Base-by-base conservation (phyloP, 2,113 vertebrate genomes). In the Taurulus bubalis region DNA sequence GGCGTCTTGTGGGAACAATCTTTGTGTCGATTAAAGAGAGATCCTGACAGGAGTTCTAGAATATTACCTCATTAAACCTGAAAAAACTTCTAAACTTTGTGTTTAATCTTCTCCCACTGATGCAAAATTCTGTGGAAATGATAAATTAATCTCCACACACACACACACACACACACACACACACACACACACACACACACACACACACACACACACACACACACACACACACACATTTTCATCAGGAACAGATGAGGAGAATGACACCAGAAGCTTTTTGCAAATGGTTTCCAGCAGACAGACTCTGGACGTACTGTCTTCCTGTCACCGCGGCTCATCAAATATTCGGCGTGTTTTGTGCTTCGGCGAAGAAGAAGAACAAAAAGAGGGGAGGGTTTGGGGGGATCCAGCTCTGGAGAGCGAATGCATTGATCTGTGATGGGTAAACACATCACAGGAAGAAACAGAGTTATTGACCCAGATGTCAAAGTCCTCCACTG, bases 321-420 rank as follows among this genome's bases (percentile, higher is more conserved):
- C 42, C 74, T 78, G 87, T 88, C 86, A 76, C 16, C 7, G 30
- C 66, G 1, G 42, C 87, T 86, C 80, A 84, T 91, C 80, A 89
- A 86, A 87, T 77, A 87, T 87, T 83, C 74, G 74, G 56, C 70
- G 53, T 85, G 89, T 85, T 90, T 87, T 82, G 12, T 65, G 63
- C 63, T 60, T 68, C 36, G 20, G 42, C 28, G 15, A 3, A 22
- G 20, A 8, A 20, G 18, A 28, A 58, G 49, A 49, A 59, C 62
- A 38, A 60, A 71, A 40, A 32, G 51, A 18, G 51, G 8, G 49
- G 2, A 22, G 20, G 22, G 34, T 2, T 32, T 6, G 34, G 22
- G 51, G 22, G 18, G 51, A 20, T 20, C 24, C 62, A 18, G 53
- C 78, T 79, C 10, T 1, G 76, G 86, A 81, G 81, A 79, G 26